A percentile compares a stretch with the other conserved stretches of the same genome.
Conservation (phyloP, 2,888 invertebrate genomes). For the Hirtodrosophila confusa region DNA sequence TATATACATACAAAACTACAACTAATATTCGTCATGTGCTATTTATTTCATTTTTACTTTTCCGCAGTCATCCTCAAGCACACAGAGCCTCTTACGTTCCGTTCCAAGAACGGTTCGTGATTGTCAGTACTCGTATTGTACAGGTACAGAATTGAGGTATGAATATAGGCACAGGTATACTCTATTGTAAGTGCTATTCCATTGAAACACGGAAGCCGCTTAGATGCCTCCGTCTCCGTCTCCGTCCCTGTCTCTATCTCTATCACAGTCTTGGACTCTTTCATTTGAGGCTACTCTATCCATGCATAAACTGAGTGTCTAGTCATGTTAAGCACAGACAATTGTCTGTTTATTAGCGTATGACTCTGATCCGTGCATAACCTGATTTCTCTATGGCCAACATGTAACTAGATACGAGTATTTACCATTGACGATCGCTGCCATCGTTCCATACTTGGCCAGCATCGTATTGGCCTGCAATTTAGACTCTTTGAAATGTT, state of each 20-base stretch:
- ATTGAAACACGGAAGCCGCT: constrained; percentile 63
- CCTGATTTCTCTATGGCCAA: constrained; percentile 60
- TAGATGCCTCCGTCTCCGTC: constrained; percentile 24
- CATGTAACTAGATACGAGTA: constrained; percentile 18
- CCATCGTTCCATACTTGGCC: constrained; percentile 5
- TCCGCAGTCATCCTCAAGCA: constrained; percentile 29
- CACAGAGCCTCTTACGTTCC: constrained; percentile 38
- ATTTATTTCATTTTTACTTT: constrained; percentile 62
- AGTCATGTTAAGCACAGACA: constrained; percentile 46
- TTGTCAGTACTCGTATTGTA: constrained; percentile 27
- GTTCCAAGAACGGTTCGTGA: constrained; percentile 65
- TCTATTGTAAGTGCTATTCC: constrained; percentile 18
- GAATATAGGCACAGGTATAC: constrained; percentile 13
- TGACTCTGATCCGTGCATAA: constrained; percentile 60
- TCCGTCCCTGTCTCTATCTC: constrained; percentile 9
- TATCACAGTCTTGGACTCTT: constrained; percentile 7
- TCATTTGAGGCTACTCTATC: constrained; percentile 27
- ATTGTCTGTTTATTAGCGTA: constrained; percentile 59
- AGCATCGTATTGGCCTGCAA: background rate
- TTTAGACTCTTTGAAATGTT: constrained; percentile 10
- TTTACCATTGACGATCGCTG: constrained; percentile 22
- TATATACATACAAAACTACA: too few relatives aligned
- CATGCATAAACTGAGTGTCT: constrained; percentile 33
- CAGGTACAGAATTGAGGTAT: constrained; percentile 21
- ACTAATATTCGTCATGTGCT: constrained; percentile 66